Percentiles rank a stretch among this genome's conserved stretches.
Evolutionary conservation across 1,140 invertebrate species (phyloP).

Genomic region (Bombus waltoni): DNA sequence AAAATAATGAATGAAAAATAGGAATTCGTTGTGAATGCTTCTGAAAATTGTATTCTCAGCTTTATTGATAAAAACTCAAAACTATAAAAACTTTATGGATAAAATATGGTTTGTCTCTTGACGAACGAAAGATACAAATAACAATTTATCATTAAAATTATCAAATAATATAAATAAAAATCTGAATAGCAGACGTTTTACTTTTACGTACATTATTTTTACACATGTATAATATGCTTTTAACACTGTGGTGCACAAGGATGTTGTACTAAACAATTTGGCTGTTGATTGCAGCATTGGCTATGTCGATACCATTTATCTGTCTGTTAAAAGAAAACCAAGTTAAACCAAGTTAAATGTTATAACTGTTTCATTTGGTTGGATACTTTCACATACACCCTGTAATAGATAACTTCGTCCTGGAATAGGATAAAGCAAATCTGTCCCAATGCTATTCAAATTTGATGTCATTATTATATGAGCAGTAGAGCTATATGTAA

Average conservation of each 20-base stretch:
- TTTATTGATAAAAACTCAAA: too few relatives aligned
- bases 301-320: not conserved
- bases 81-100: not conserved
- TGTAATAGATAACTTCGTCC: slow-evolving; percentile 65
- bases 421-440: slow-evolving; percentile 67
- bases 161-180: not conserved
- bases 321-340: not conserved
- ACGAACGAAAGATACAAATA: not conserved
- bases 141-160: not conserved
- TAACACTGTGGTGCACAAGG: not conserved
- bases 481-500: slow-evolving; percentile 69
- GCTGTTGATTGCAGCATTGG: not conserved
- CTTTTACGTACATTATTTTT: not conserved
- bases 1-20: too few relatives aligned
- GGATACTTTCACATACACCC: slow-evolving; percentile 53
- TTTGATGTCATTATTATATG: slow-evolving; percentile 62
- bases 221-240: not conserved
- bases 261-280: not conserved
- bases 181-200: not conserved
- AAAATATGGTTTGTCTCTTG: too few relatives aligned
- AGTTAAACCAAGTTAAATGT: not conserved
- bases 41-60: too few relatives aligned
- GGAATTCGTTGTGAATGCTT: too few relatives aligned
- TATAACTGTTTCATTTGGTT: not conserved
- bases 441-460: slow-evolving; percentile 54